phyloP scores from a whole-genome alignment of 2,888 invertebrate species.

The Agrilus biguttatus region DNA sequence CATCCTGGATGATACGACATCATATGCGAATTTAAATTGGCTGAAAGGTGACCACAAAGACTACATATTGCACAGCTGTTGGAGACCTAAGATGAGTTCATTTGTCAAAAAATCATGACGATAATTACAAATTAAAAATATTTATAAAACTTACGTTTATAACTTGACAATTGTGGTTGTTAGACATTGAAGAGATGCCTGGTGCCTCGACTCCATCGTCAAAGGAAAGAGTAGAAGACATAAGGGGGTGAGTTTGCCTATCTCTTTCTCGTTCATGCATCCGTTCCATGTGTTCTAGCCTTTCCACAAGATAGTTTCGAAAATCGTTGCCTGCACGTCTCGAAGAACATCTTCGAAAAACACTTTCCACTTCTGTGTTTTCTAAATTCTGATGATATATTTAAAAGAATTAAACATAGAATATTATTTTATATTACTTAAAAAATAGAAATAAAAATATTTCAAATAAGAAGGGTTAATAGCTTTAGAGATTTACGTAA shows the following conservation, averaged over 20 bases:
- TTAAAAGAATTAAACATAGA: no score
- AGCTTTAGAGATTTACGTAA: no score
- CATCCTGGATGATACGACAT: conserved; percentile 40
- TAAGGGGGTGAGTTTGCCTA: conserved; percentile 28
- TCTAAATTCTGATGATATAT: not conserved
- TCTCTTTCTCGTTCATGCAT: conserved; percentile 18
- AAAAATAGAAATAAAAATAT: no score
- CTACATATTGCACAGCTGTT: conserved; percentile 17
- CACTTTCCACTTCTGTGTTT: not conserved
- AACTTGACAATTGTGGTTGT: conserved; percentile 4
- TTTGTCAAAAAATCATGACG: not conserved
- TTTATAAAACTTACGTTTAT: not conserved
- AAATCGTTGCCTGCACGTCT: conserved; percentile 22
- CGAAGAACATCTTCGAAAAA: conserved; percentile 11
- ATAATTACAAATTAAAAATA: not conserved
- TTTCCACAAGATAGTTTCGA: conserved; percentile 21
- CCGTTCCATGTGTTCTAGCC: conserved; percentile 15
- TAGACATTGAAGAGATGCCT: conserved; percentile 6
- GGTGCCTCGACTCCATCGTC: conserved; percentile 4
- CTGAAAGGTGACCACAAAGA: conserved; percentile 31
- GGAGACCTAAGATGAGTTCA: conserved; percentile 11
- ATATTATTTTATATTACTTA: no score
- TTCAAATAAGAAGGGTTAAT: no score
- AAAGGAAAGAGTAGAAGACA: conserved; percentile 13
- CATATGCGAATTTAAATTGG: conserved; percentile 34